Evolutionary conservation across 1,140 invertebrate species (phyloP), one percentile per base, ranked within the genome.

Genomic region (Atta texana): DNA sequence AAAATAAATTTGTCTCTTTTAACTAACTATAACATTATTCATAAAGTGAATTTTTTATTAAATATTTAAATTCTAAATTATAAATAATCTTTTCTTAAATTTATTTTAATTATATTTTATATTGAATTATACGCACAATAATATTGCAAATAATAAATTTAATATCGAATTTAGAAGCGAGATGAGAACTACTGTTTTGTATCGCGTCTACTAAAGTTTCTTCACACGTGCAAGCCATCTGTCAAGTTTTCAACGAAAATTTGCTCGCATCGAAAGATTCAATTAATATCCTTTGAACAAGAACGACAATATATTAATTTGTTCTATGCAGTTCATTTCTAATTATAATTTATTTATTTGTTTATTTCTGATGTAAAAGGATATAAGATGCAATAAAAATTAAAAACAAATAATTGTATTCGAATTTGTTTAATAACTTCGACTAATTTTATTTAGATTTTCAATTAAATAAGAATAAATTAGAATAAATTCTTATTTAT

Each of bases 221-320:
- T 81, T 86, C 49, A 81, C 87, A 89, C 51, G 82, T 89, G 88
- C 75, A 34, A 44, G 72, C 88, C 89, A 90, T 90, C 88, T 90
- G 85, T 34, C 55, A 78, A 64, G 34, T 63, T 72, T 85, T 68
- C 5, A 24, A 85, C 51, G 53, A 88, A 78, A 89, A 53, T 49
- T 76, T 59, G 21, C 31, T 34, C 63, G 28, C 16, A 49, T 39
- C 10, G 64, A 72, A 72, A 78, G 57, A 44, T 44, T 51, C 77
- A 72, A 81, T 86, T 61, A 69, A 86, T 89, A 69, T 10, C 31
- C 51, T 90, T 44, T 77, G 24, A 85, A 44, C 14, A 55, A 16
- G 28, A 81, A 55, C 2, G 18, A 18, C 2, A 28, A 81, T 57
- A 6, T 68, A 6, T 68, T 4, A 16, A 81, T 71, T 81, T 55